Percentiles rank a stretch among this genome's conserved stretches.
Evolutionary conservation across 1,140 invertebrate genomes (phyloP).

Genomic region (Ridgeia piscesae): DNA sequence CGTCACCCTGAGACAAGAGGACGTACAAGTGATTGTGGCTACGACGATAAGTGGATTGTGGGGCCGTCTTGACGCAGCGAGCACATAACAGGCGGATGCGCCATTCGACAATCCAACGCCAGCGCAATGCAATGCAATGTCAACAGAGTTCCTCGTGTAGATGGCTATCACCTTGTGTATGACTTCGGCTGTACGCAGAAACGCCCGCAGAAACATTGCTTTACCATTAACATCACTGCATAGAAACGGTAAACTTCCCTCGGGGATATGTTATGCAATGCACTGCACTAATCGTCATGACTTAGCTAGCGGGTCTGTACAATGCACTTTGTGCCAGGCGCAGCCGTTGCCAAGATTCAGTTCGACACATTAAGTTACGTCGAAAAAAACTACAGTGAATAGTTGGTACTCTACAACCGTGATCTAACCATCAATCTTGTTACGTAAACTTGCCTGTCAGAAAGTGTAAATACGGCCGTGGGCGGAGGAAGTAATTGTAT

Average conservation of each 20-base stretch:
- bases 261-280: too few species aligned
- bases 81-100: background rate
- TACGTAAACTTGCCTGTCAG: too few species aligned
- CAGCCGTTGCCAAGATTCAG: background rate
- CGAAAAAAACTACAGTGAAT: background rate
- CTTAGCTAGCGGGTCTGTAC: background rate
- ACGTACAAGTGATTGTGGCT: background rate
- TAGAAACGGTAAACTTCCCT: too few species aligned
- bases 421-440: too few species aligned
- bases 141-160: background rate
- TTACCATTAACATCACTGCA: background rate
- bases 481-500: background rate
- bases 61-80: background rate
- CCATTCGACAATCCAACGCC: background rate
- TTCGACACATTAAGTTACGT: background rate
- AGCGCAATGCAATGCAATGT: background rate
- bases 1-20: background rate
- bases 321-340: background rate
- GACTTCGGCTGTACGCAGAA: too few species aligned
- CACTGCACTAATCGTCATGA: too few species aligned
- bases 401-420: too few species aligned
- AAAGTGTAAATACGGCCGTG: too few species aligned
- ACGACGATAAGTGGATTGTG: background rate
- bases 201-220: background rate
- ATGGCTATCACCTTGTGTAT: background rate